Conservation (phyloP, 2,113 vertebrate genomes). For the Neomonachus schauinslandi region DNA sequence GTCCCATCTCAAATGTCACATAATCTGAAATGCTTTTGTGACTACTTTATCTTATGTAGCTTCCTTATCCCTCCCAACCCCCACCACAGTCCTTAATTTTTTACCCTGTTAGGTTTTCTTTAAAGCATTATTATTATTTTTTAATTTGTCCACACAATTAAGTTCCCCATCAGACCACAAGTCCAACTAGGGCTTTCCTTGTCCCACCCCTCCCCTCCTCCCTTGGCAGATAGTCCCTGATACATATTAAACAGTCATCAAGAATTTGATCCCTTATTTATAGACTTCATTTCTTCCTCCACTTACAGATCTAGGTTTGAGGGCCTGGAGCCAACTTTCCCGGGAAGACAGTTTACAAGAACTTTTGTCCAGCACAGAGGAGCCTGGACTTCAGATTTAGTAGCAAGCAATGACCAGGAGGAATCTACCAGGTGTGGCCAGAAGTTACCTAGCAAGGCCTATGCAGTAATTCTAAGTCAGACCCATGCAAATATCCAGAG, state of each 20-base stretch:
- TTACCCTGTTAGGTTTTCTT: not conserved
- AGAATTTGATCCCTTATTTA: not conserved
- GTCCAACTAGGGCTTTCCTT: not conserved
- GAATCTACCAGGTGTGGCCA: not conserved
- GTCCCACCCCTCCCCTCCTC: accelerated
- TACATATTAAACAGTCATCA: not conserved
- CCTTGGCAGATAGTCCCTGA: not conserved
- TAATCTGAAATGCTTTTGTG: not conserved
- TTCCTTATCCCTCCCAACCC: not conserved
- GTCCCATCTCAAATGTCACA: not conserved
- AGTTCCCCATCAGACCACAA: not conserved
- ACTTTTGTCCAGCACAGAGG: not conserved
- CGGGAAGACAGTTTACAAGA: not conserved
- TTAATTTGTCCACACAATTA: not conserved
- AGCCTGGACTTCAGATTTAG: not conserved
- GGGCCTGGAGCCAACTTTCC: not conserved
- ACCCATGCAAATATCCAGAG: not conserved
- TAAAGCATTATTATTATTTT: not conserved
- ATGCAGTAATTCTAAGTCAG: not conserved
- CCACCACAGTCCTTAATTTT: not conserved
- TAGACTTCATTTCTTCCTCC: not conserved
- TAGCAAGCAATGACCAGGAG: not conserved
- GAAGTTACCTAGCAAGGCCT: not conserved
- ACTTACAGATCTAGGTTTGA: not conserved
- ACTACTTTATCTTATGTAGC: not conserved